Evolutionary conservation across 2,113 vertebrate genomes (phyloP).

Genomic region (Cichladusa arquata): DNA sequence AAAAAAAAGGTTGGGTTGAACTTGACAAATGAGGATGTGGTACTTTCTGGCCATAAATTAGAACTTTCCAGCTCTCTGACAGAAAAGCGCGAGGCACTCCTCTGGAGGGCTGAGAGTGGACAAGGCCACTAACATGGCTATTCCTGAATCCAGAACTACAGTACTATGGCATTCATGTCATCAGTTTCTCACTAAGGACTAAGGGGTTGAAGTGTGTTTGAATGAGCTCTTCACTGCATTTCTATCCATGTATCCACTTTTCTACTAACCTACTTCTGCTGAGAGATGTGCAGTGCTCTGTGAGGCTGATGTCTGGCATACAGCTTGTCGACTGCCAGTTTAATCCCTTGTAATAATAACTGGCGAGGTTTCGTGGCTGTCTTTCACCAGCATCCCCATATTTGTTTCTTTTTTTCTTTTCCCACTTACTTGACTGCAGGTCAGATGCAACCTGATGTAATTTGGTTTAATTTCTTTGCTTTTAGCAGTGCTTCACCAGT

Average conservation of each 20-base stretch:
- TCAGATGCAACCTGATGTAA: neutral
- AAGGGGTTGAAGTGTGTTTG: neutral
- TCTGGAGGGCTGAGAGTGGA: neutral
- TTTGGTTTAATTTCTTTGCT: neutral
- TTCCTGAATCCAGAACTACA: neutral
- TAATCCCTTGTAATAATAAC: conserved; percentile 8
- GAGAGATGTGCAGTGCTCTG: neutral
- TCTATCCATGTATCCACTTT: neutral
- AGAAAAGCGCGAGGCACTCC: neutral
- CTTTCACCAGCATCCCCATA: neutral
- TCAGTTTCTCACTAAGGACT: neutral
- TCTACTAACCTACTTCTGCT: neutral
- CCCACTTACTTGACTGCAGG: neutral
- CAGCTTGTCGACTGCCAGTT: neutral
- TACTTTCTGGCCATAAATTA: neutral
- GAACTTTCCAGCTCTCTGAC: neutral
- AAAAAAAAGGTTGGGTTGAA: neutral
- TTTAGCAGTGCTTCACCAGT: neutral
- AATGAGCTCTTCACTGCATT: neutral
- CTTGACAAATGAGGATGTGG: neutral
- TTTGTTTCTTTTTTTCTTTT: neutral
- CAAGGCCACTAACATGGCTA: neutral
- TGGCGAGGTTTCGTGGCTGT: neutral
- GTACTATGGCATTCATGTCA: neutral
- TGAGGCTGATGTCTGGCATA: neutral